A percentile compares a stretch with the other conserved stretches of the same genome.
phyloP scores from a whole-genome alignment of 2,113 vertebrate species.

The Sylvilagus bachmani region DNA sequence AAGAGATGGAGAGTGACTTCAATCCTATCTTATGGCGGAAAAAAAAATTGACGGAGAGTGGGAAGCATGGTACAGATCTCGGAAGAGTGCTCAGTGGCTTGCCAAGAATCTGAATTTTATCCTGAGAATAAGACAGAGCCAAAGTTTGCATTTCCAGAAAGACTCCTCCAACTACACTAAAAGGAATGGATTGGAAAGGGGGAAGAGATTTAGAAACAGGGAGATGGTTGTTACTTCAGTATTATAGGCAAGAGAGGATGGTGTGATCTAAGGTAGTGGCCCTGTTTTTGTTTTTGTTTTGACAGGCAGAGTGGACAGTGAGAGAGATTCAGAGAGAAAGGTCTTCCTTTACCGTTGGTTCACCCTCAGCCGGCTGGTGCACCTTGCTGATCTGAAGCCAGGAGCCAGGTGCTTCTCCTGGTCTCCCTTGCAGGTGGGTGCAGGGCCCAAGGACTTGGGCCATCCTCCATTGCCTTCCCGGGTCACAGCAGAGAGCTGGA shows the following conservation, averaged over 20 bases:
- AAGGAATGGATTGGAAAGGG: background rate
- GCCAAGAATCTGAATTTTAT: constrained; percentile 59
- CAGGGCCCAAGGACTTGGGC: no score
- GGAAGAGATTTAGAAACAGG: constrained; percentile 1
- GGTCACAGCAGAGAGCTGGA: no score
- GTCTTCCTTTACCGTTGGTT: no score
- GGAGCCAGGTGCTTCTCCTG: no score
- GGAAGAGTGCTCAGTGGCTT: background rate
- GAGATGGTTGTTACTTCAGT: background rate
- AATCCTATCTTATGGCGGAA: background rate
- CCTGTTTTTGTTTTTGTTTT: no score
- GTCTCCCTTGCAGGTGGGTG: no score
- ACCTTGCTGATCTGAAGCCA: no score
- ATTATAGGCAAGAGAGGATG: constrained; percentile 10
- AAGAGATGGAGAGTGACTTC: background rate
- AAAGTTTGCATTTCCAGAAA: constrained; percentile 58
- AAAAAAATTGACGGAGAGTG: constrained; percentile 14
- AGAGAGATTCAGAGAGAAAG: no score
- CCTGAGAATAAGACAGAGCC: constrained; percentile 38
- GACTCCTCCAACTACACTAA: constrained; percentile 43
- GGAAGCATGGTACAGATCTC: background rate
- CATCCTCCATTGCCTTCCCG: no score
- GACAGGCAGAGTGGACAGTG: no score
- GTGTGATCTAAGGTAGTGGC: background rate
- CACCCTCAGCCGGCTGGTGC: no score